Conservation (phyloP, 2,888 invertebrate species). For the Drosophila kuntzei region DNA sequence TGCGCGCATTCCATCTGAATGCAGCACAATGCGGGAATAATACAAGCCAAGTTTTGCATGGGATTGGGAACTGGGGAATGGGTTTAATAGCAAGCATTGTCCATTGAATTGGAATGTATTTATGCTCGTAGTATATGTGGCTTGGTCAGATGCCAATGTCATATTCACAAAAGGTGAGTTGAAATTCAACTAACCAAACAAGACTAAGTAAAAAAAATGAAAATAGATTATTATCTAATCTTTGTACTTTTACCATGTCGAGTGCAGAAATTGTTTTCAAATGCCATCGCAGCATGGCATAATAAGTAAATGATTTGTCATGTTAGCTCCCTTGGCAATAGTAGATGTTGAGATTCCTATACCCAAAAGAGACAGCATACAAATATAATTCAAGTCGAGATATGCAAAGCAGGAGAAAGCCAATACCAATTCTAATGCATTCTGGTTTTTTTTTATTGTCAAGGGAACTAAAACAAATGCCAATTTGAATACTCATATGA, state of each 20-base stretch:
- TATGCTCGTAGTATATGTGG: not conserved
- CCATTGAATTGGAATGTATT: slow-evolving; percentile 58
- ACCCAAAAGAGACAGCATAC: slow-evolving; percentile 1
- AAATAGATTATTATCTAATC: slow-evolving; percentile 34
- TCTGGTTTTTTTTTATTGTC: slow-evolving; percentile 29
- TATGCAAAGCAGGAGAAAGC: slow-evolving; percentile 34
- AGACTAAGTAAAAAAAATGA: not conserved
- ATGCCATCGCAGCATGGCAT: slow-evolving; percentile 38
- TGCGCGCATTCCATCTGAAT: slow-evolving; percentile 76
- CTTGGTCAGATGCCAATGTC: slow-evolving; percentile 67
- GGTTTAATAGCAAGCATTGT: slow-evolving; percentile 32
- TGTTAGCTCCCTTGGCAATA: slow-evolving; percentile 42
- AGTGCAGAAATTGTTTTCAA: slow-evolving; percentile 22
- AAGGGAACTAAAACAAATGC: slow-evolving; percentile 28
- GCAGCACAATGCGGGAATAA: slow-evolving; percentile 51
- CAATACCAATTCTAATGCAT: slow-evolving; percentile 42
- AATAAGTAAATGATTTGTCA: slow-evolving; percentile 73
- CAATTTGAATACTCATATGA: slow-evolving; percentile 47
- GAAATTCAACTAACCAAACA: slow-evolving; percentile 25
- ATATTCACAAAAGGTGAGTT: slow-evolving; percentile 34
- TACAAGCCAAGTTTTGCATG: slow-evolving; percentile 6
- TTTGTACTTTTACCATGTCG: slow-evolving; percentile 30
- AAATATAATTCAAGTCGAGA: slow-evolving; percentile 1
- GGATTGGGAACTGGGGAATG: not conserved
- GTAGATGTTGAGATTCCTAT: slow-evolving; percentile 10